These are phyloP conservation scores for Drosophila gunungcola DNA, from an alignment of 1,140 invertebrate genomes.

Conservation along the genomic window DNA sequence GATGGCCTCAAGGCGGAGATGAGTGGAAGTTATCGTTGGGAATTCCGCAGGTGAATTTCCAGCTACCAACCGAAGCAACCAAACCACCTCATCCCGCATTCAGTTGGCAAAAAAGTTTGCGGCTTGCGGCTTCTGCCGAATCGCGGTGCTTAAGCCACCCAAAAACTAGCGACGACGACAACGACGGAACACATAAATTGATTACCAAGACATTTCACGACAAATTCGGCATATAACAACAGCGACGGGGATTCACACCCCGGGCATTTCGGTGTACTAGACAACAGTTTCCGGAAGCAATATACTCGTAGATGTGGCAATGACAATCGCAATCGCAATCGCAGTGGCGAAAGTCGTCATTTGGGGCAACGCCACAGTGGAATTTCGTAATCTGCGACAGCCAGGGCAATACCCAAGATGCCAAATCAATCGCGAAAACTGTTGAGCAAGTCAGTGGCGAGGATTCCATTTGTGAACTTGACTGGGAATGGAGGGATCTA, in stretches of 20 bases:
- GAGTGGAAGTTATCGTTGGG: constrained; percentile 36
- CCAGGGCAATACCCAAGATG: not conserved
- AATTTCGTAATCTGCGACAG: constrained; percentile 7
- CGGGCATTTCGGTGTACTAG: constrained; percentile 13
- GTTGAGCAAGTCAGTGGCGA: constrained; percentile 4
- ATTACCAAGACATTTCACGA: constrained; percentile 75
- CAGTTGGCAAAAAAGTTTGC: constrained; percentile 15
- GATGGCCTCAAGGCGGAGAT: constrained; percentile 46
- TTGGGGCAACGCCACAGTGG: not conserved
- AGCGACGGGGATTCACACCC: constrained; percentile 17
- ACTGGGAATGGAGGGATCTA: not conserved
- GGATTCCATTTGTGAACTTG: not conserved
- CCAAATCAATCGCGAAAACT: constrained; percentile 46
- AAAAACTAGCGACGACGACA: constrained; percentile 43
- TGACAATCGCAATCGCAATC: not conserved
- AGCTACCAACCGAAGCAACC: not conserved
- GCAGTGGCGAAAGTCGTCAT: constrained; percentile 1
- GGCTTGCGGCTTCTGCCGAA: constrained; percentile 33
- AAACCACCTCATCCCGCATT: not conserved
- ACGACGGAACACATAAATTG: constrained; percentile 69
- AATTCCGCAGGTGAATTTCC: constrained; percentile 62
- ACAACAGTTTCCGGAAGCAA: constrained; percentile 57
- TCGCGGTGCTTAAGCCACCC: constrained; percentile 33
- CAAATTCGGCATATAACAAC: constrained; percentile 73
- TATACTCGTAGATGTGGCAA: constrained; percentile 20